phyloP scores from a whole-genome alignment of 2,113 vertebrate genomes.

The Planiliza haematocheilus region DNA sequence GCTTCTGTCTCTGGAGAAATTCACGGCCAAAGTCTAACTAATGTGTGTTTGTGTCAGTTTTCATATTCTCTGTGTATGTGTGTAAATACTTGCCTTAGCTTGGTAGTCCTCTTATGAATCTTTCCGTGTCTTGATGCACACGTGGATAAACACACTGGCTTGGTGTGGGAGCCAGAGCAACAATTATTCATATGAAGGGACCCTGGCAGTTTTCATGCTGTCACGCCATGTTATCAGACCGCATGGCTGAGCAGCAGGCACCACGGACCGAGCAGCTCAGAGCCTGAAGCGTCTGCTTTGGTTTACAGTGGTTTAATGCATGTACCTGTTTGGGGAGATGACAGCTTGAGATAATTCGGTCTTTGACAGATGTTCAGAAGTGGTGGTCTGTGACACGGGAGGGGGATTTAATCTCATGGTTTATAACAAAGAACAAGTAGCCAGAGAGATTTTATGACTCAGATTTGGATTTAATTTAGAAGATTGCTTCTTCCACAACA shows the following conservation, averaged over 20 bases:
- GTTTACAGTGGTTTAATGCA: not conserved
- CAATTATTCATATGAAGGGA: conserved; percentile 62
- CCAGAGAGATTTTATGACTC: not conserved
- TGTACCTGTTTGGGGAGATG: not conserved
- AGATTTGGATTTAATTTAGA: conserved; percentile 3
- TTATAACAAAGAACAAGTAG: not conserved
- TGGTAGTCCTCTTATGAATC: conserved; percentile 24
- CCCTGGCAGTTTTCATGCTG: conserved; percentile 43
- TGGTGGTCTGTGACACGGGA: not conserved
- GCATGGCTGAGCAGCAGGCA: conserved; percentile 1
- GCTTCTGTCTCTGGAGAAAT: conserved; percentile 51
- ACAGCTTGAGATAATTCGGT: not conserved
- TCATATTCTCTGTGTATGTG: not conserved
- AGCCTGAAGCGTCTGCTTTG: conserved; percentile 5
- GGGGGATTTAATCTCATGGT: conserved; percentile 9
- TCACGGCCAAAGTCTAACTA: conserved; percentile 26
- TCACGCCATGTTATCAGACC: conserved; percentile 38
- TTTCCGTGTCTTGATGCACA: conserved; percentile 33
- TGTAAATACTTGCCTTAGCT: conserved; percentile 15
- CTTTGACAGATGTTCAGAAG: conserved; percentile 7
- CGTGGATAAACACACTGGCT: conserved; percentile 27
- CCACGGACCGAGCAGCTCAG: conserved; percentile 19
- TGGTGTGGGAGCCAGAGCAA: conserved; percentile 37
- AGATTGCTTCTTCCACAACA: not conserved
- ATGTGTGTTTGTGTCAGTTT: conserved; percentile 27